Evolutionary conservation across 37 sponge, comb jelly and placozoan genomes (phyloP).

Genomic region (Mnemiopsis leidyi): DNA sequence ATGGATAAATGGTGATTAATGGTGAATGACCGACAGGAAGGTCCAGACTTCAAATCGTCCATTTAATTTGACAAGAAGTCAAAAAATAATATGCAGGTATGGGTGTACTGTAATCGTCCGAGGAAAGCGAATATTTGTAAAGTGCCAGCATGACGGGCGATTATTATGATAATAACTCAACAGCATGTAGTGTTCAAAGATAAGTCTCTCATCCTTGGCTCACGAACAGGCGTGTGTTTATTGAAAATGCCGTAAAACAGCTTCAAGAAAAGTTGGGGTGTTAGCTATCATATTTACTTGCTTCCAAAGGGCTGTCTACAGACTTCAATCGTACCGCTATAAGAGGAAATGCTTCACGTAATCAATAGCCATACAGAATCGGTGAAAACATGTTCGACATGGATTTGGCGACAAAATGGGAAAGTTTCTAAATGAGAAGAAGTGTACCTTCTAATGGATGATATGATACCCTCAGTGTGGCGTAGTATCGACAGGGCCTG

Average conservation of each 20-base stretch:
- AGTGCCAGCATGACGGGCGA: neutral
- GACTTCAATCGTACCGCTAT: neutral
- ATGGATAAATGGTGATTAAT: neutral
- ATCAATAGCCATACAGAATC: neutral
- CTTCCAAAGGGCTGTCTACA: neutral
- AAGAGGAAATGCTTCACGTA: neutral
- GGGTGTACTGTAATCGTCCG: neutral
- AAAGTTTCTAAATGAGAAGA: too few relatives aligned
- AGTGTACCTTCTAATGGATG: constrained; percentile 15
- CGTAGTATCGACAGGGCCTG: neutral
- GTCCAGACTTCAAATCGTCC: neutral
- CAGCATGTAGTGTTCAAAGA: neutral
- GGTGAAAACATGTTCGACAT: too few relatives aligned
- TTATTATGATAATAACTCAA: neutral
- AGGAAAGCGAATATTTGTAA: neutral
- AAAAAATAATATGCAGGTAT: too few relatives aligned
- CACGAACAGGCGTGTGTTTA: too few relatives aligned
- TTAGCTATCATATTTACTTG: neutral
- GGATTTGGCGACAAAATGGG: neutral
- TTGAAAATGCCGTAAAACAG: neutral
- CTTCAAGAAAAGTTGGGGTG: neutral
- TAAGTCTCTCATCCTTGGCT: too few relatives aligned
- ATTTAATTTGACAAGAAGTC: too few relatives aligned
- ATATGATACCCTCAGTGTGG: neutral
- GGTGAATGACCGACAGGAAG: neutral